Evolutionary conservation across 2,113 vertebrate genomes (phyloP).

Genomic region (Aegotheles bennettii): DNA sequence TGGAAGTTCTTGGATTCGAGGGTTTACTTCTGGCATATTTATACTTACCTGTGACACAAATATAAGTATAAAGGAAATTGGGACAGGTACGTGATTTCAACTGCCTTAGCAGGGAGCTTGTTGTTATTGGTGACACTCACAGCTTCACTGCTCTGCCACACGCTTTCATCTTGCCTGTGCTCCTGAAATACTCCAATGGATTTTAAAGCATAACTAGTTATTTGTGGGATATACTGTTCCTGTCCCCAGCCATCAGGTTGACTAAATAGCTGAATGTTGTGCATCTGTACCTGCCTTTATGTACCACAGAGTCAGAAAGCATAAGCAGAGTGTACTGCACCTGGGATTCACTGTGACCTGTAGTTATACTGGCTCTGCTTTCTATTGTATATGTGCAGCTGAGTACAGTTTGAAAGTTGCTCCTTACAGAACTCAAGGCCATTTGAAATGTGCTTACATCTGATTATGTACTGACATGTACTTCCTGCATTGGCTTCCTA

Average conservation of each 20-base stretch:
- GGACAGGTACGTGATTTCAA: not conserved
- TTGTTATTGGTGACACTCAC: not conserved
- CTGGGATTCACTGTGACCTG: not conserved
- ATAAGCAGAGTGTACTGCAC: not conserved
- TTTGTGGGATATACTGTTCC: not conserved
- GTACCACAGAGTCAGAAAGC: not conserved
- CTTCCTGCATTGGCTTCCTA: not conserved
- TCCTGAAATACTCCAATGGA: not conserved
- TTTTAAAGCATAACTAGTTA: not conserved
- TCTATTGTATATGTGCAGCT: not conserved
- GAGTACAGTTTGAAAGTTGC: not conserved
- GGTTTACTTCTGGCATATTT: not conserved
- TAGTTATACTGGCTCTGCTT: not conserved
- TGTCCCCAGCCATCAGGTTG: not conserved
- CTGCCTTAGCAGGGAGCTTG: not conserved
- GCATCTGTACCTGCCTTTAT: not conserved
- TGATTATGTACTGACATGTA: not conserved
- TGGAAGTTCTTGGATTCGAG: not conserved
- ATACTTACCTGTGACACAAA: not conserved
- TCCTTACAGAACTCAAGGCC: not conserved
- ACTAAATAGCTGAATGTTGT: not conserved
- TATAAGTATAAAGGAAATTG: not conserved
- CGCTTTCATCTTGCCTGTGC: fast-evolving
- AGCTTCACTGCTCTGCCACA: not conserved
- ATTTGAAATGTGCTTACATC: not conserved